Evolutionary conservation across 2,888 invertebrate species (phyloP).

Genomic region (Acholoe squamosa): DNA sequence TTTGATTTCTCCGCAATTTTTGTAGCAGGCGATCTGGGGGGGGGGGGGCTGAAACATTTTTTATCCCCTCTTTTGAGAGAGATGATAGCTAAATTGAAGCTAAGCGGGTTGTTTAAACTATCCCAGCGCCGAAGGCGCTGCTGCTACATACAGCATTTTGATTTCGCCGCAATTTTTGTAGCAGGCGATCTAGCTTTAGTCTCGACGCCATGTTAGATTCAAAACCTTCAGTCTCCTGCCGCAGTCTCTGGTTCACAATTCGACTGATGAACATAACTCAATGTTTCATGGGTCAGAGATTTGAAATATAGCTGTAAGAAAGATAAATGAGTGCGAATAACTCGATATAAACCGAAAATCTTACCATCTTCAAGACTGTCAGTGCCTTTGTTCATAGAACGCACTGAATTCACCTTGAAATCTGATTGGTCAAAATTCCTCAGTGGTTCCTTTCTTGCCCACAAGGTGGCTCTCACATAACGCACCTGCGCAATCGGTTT

Average conservation of each 20-base stretch:
- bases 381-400: not conserved
- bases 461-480: not conserved
- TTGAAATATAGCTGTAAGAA: not conserved
- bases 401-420: not conserved
- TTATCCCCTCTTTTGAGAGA: no score
- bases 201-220: conserved; percentile 43
- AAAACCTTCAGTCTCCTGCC: no score
- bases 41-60: no score
- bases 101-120: not conserved
- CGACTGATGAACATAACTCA: not conserved
- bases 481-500: no score
- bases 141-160: not conserved
- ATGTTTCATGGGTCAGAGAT: not conserved
- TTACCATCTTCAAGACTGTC: conserved; percentile 43
- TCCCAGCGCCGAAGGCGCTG: no score
- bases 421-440: conserved; percentile 1
- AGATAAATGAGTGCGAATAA: not conserved
- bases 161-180: conserved; percentile 42
- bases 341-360: not conserved
- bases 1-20: conserved; percentile 39
- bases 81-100: not conserved
- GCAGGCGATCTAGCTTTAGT: conserved; percentile 32
- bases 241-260: not conserved
- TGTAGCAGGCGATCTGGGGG: conserved; percentile 36
- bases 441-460: not conserved